Percentiles rank a stretch among this genome's conserved stretches.
phyloP scores from a whole-genome alignment of 2,797 vertebrate species.

The Pogoniulus pusillus region DNA sequence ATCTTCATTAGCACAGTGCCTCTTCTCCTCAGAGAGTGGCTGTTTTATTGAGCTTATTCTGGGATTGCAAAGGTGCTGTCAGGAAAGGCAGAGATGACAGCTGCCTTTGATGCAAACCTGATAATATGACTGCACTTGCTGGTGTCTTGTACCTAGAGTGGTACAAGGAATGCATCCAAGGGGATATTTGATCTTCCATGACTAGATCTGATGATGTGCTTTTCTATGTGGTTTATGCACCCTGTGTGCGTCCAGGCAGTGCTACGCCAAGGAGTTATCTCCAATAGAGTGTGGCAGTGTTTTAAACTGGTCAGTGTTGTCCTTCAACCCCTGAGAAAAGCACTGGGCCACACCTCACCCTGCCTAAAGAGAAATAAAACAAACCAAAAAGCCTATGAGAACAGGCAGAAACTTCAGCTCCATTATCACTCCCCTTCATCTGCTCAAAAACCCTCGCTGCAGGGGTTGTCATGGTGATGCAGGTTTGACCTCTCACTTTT shows the following conservation, averaged over 20 bases:
- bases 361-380: neutral
- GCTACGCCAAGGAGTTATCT: neutral
- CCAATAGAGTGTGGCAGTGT: neutral
- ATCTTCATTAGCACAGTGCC: neutral
- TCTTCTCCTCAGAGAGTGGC: neutral
- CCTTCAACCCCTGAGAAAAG: neutral
- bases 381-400: slow-evolving; percentile 37
- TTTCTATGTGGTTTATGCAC: neutral
- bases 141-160: neutral
- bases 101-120: neutral
- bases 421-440: slow-evolving; percentile 74
- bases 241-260: accelerated
- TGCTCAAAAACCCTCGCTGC: slow-evolving; percentile 61
- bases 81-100: neutral
- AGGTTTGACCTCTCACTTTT: slow-evolving; percentile 87
- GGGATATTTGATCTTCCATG: neutral
- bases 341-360: neutral
- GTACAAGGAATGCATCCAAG: neutral
- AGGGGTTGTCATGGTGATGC: slow-evolving; percentile 86
- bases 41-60: slow-evolving; percentile 6
- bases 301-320: neutral
- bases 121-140: neutral
- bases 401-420: slow-evolving; percentile 65
- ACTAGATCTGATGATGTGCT: neutral
- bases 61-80: neutral